Conservation (phyloP, 2,888 invertebrate species). For the Rosalia funebris region DNA sequence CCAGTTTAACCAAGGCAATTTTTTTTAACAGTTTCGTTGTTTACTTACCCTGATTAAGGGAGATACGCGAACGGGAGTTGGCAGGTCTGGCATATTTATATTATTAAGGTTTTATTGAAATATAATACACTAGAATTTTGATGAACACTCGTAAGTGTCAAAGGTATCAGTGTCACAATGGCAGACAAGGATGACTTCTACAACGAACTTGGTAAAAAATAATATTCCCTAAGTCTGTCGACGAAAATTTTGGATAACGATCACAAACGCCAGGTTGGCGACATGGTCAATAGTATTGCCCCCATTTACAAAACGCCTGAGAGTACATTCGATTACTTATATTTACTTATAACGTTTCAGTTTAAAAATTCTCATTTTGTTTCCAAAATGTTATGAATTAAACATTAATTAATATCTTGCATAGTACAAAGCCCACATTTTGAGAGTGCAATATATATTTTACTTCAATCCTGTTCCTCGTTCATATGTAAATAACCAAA, state of each 20-base stretch:
- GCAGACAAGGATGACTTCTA: too few relatives aligned
- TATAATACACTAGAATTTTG: not conserved
- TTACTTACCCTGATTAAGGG: constrained; percentile 79
- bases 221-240: not conserved
- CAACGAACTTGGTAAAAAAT: too few relatives aligned
- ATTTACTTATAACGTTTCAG: too few relatives aligned
- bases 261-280: not conserved
- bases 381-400: too few relatives aligned
- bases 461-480: too few relatives aligned
- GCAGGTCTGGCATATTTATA: constrained; percentile 60
- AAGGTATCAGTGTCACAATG: not conserved
- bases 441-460: too few relatives aligned
- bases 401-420: too few relatives aligned
- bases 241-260: not conserved
- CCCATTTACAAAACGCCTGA: too few relatives aligned
- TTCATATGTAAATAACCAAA: too few relatives aligned
- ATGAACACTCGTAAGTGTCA: not conserved
- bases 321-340: too few relatives aligned
- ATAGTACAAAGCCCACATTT: too few relatives aligned
- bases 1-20: not conserved
- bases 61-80: constrained; percentile 81
- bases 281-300: not conserved
- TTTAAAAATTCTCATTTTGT: too few relatives aligned
- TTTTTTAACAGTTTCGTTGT: not conserved
- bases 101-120: not conserved